These are phyloP conservation scores for Tanypteryx hageni DNA, from an alignment of 2,888 invertebrate species.

Conservation along the genomic window DNA sequence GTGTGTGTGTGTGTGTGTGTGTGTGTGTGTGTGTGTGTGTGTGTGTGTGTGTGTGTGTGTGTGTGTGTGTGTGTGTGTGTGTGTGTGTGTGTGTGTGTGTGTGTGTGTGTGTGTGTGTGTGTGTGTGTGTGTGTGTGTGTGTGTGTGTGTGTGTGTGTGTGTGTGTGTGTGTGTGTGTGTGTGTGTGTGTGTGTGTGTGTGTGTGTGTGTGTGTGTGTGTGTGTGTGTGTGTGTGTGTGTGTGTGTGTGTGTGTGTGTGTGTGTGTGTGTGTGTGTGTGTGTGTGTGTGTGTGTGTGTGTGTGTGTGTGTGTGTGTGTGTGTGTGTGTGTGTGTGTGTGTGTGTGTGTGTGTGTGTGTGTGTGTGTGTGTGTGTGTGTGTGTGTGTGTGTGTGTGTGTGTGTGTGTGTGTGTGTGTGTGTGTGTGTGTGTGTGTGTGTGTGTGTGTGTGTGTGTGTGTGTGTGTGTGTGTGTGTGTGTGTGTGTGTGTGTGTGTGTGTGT, in stretches of 20 bases:
- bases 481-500: slow-evolving; percentile 1
- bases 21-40: slow-evolving; percentile 1
- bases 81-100: slow-evolving; percentile 1
- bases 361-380: slow-evolving; percentile 1
- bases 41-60: slow-evolving; percentile 1
- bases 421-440: slow-evolving; percentile 1
- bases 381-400: slow-evolving; percentile 1
- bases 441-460: slow-evolving; percentile 1
- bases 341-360: slow-evolving; percentile 1
- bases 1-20: slow-evolving; percentile 1
- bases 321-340: slow-evolving; percentile 1
- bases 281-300: slow-evolving; percentile 1
- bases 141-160: slow-evolving; percentile 1
- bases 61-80: slow-evolving; percentile 1
- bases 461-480: slow-evolving; percentile 1
- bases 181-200: slow-evolving; percentile 1
- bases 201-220: slow-evolving; percentile 1
- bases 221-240: slow-evolving; percentile 1
- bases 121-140: slow-evolving; percentile 1
- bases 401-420: slow-evolving; percentile 1
- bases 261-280: slow-evolving; percentile 1
- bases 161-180: slow-evolving; percentile 1
- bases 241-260: slow-evolving; percentile 1
- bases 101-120: slow-evolving; percentile 1
- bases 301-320: slow-evolving; percentile 1